phyloP scores from a whole-genome alignment of 2,797 vertebrate species.

The Mormyrus hasselquistii region DNA sequence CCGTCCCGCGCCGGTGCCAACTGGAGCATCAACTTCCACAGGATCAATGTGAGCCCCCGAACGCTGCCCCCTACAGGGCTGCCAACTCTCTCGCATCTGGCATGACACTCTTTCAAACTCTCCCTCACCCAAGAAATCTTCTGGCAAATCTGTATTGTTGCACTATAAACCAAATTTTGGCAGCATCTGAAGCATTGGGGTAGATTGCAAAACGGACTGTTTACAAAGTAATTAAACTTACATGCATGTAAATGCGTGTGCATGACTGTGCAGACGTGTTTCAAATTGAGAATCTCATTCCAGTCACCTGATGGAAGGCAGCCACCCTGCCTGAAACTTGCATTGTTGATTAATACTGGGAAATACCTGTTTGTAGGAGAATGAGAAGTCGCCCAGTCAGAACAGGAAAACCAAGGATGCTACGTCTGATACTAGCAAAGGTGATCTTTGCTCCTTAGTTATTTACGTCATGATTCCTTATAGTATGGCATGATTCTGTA shows the following conservation, averaged over 20 bases:
- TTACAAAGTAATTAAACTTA: not conserved
- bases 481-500: not conserved
- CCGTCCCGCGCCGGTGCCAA: conserved; percentile 94
- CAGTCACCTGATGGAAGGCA: not conserved
- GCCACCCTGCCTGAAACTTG: not conserved
- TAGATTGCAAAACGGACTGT: not conserved
- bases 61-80: not conserved
- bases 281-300: not conserved
- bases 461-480: not conserved
- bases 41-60: conserved; percentile 83
- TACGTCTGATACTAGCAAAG: conserved; percentile 92
- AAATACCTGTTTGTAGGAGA: conserved; percentile 68
- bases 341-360: not conserved
- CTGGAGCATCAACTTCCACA: conserved; percentile 98
- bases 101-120: not conserved
- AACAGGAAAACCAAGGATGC: conserved; percentile 97
- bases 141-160: not conserved
- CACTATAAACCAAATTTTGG: not conserved
- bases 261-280: not conserved
- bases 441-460: conserved; percentile 49
- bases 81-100: not conserved
- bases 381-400: conserved; percentile 95
- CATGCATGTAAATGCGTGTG: not conserved
- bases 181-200: not conserved
- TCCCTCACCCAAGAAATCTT: not conserved